Evolutionary conservation across 1,140 invertebrate genomes (phyloP), one percentile per base, ranked within the genome.

Genomic region (Catajapyx aquilonaris): DNA sequence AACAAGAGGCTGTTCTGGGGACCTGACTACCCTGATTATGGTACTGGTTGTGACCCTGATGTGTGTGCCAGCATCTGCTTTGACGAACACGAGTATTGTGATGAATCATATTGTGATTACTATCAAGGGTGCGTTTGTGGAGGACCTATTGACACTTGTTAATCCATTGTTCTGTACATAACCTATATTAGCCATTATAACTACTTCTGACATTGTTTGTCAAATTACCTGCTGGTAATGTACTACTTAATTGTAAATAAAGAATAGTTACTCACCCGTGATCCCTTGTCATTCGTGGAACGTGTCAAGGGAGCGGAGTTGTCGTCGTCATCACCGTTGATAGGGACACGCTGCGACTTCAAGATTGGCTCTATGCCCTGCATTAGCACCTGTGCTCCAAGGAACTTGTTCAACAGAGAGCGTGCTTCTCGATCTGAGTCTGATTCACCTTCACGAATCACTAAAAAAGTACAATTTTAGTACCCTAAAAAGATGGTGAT

Each of bases 361-460:
- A 52, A 41, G 35, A 52, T 42, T n/a, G 54, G 59, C 55, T 74
- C 69, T 59, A 74, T 68, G 44, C 69, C 75, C 35, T 69, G 68
- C 57, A 80, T 68, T 15, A 79, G 65, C 37, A 78, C 73, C 43
- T 73, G 73, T 35, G 75, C 75, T 30, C 76, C 76, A 18, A 81
- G 60, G 55, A 79, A 79, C 57, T 78, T 79, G 59, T 81, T 81
- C 18, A 81, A 62, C 41, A 80, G 57, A 37, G 71, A 67, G 28
- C 71, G 62, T 9, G 75, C 75, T 51, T 76, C 70, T n/a, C 61
- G 52, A 53, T 78, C 74, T 49, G 73, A 71, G 30, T 44, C 51
- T 2, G 53, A 65, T 49, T 76, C 72, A 5, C 67, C 67, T 22
- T 64, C 65, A 40, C 67, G 11, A 7, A 4, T n/a, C n/a, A n/a